A percentile compares a stretch with the other conserved stretches of the same genome.
These are phyloP conservation scores for Hydractinia echinata DNA, from an alignment of 30 jellyfish, hydroid and myxozoan species.

Conservation along the genomic window DNA sequence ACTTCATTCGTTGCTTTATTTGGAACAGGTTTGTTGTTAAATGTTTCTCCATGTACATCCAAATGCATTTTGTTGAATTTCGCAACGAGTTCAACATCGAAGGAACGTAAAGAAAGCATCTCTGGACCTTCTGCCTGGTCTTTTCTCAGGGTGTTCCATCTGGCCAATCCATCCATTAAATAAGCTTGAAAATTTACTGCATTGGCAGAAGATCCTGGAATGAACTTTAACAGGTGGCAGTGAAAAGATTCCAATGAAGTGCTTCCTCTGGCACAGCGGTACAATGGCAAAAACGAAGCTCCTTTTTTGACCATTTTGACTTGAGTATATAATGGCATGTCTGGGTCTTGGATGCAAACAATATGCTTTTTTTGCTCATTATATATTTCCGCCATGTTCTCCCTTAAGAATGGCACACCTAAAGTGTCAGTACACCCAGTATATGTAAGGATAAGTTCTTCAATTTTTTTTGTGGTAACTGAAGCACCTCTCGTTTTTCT, in stretches of 20 bases:
- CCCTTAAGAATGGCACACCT: constrained; percentile 49
- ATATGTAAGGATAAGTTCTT: constrained; percentile 25
- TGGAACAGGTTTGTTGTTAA: background rate
- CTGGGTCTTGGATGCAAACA: constrained; percentile 48
- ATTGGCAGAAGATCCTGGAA: constrained; percentile 35
- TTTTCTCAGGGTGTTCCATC: constrained; percentile 32
- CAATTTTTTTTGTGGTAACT: constrained; percentile 7
- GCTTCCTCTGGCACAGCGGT: constrained; percentile 53
- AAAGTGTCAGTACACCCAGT: constrained; percentile 36
- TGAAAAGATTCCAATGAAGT: constrained; percentile 36
- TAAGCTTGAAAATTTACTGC: constrained; percentile 45
- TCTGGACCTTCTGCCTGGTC: constrained; percentile 14
- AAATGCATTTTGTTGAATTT: constrained; percentile 10
- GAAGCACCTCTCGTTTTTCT: constrained; percentile 30
- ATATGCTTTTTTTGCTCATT: constrained; percentile 43
- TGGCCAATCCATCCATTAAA: constrained; percentile 30
- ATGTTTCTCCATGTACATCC: background rate
- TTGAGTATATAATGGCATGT: constrained; percentile 34
- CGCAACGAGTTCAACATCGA: background rate
- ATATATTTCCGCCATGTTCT: constrained; percentile 9
- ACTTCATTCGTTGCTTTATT: background rate
- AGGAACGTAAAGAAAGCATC: background rate
- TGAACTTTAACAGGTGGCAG: constrained; percentile 20
- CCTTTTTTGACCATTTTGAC: constrained; percentile 35
- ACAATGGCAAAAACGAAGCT: constrained; percentile 26